phyloP scores from a whole-genome alignment of 2,113 vertebrate species.

The Oxyruncus cristatus region DNA sequence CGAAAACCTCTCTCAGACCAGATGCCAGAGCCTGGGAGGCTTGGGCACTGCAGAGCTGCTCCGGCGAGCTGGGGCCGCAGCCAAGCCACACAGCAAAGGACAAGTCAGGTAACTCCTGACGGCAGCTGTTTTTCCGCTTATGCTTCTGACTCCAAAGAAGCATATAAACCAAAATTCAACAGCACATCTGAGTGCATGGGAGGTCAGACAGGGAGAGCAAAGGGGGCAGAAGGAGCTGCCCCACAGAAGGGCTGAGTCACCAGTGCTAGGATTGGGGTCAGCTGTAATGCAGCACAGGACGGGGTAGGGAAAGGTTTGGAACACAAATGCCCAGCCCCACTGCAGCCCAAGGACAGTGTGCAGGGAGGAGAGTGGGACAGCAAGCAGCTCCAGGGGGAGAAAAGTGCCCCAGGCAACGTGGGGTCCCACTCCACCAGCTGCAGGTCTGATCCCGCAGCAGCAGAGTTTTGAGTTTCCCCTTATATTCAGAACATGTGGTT shows the following conservation, averaged over 20 bases:
- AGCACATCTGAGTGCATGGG: rapidly evolving
- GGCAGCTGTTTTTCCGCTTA: not conserved
- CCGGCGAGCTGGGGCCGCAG: not conserved
- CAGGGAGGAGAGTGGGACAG: too few relatives aligned
- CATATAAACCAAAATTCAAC: not conserved
- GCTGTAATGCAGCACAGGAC: rapidly evolving
- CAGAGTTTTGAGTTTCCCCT: not conserved
- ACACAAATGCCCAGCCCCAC: not conserved
- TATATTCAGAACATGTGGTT: not conserved
- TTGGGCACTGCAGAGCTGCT: not conserved
- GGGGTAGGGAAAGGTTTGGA: not conserved
- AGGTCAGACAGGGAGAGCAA: not conserved
- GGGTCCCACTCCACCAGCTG: not conserved
- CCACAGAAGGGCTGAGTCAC: not conserved
- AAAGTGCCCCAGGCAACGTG: rapidly evolving
- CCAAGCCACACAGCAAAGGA: constrained; percentile 6
- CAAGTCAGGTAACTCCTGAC: constrained; percentile 30
- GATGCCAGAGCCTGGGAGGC: not conserved
- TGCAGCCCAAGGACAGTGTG: rapidly evolving
- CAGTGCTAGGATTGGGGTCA: not conserved
- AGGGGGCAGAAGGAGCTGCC: not conserved
- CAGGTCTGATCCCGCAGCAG: not conserved
- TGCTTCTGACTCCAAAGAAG: not conserved
- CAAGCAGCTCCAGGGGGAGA: not conserved
- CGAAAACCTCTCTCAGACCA: not conserved